These are phyloP conservation scores for Peribatodes rhomboidaria DNA, from an alignment of 2,888 invertebrate species.

Conservation along the genomic window DNA sequence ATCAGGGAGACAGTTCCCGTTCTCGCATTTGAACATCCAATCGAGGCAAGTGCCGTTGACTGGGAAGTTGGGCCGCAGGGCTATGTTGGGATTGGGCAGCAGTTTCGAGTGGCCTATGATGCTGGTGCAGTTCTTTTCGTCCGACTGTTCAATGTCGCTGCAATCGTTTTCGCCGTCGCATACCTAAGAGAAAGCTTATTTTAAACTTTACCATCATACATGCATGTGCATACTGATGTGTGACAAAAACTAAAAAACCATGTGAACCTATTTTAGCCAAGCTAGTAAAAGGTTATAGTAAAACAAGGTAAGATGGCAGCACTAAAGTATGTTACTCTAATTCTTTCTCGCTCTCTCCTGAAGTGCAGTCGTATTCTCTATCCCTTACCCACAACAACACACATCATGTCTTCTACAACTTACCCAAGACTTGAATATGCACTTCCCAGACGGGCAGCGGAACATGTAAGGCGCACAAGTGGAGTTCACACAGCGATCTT, in stretches of 20 bases:
- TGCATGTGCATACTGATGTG: no score
- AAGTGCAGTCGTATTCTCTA: no score
- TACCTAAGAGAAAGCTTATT: constrained; percentile 64
- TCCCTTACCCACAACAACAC: no score
- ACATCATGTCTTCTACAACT: constrained; percentile 50
- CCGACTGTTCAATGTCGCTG: constrained; percentile 87
- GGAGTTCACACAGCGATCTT: constrained; percentile 87
- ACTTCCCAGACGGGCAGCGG: constrained; percentile 87
- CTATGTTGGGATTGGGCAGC: constrained; percentile 62
- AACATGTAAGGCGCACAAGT: constrained; percentile 92
- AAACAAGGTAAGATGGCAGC: no score
- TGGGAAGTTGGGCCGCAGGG: constrained; percentile 62
- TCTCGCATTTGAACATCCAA: constrained; percentile 93
- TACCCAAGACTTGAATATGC: constrained; percentile 86
- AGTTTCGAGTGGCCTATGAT: constrained; percentile 65
- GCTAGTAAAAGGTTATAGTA: no score
- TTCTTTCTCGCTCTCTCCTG: no score
- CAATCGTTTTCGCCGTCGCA: constrained; percentile 92
- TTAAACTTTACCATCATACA: not conserved
- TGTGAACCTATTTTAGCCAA: no score
- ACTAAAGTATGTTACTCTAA: no score
- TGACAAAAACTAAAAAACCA: no score
- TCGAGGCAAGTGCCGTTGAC: constrained; percentile 86
- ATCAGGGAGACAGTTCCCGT: constrained; percentile 90
- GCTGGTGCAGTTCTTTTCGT: constrained; percentile 90